These are phyloP conservation scores for Anolis sagrei DNA, from an alignment of 2,113 vertebrate species.

Conservation along the genomic window DNA sequence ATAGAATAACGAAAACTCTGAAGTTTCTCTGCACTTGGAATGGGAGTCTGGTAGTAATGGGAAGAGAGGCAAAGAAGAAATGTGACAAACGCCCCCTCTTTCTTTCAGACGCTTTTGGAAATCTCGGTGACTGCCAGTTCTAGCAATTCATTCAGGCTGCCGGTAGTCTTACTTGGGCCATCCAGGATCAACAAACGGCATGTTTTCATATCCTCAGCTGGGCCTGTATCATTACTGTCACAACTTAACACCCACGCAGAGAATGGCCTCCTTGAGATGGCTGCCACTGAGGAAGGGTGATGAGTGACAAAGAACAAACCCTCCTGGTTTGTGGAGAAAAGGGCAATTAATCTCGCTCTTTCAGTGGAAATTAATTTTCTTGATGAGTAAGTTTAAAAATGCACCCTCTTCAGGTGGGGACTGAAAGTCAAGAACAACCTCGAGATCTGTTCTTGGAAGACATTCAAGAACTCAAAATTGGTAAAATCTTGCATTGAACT, in stretches of 20 bases:
- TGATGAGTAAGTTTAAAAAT: background rate
- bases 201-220: slow-evolving; percentile 63
- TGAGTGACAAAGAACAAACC: slow-evolving; percentile 14
- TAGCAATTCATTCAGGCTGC: slow-evolving; percentile 57
- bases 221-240: slow-evolving; percentile 63
- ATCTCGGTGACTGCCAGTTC: slow-evolving; percentile 62
- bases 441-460: slow-evolving; percentile 5
- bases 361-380: background rate
- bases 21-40: slow-evolving; percentile 48
- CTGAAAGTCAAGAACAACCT: background rate
- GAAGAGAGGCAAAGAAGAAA: slow-evolving; percentile 50
- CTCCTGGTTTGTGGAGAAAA: background rate
- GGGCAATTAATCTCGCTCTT: background rate
- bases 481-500: background rate
- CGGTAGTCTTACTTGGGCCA: slow-evolving; percentile 63
- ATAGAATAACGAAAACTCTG: slow-evolving; percentile 10
- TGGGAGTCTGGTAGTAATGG: slow-evolving; percentile 25
- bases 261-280: slow-evolving; percentile 24
- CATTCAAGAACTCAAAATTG: background rate
- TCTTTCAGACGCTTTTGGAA: slow-evolving; percentile 63
- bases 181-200: slow-evolving; percentile 73
- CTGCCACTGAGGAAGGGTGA: slow-evolving; percentile 24
- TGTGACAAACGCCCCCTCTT: slow-evolving; percentile 61
- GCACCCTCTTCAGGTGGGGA: background rate
- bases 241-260: slow-evolving; percentile 69